Evolutionary conservation across 2,888 invertebrate genomes (phyloP).

Genomic region (Diplolepis rosae): DNA sequence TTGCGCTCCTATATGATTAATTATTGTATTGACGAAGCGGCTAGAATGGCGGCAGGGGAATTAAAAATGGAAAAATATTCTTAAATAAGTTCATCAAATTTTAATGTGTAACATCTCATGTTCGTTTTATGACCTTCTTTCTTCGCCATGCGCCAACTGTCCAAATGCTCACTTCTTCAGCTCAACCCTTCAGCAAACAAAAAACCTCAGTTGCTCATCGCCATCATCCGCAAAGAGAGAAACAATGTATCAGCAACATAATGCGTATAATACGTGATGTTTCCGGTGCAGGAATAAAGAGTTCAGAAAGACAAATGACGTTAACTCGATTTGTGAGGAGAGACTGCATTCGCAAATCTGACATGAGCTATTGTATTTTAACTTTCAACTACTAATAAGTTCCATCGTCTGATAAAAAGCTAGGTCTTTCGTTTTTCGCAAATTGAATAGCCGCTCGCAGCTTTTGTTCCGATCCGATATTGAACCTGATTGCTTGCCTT

Average conservation of each 20-base stretch:
- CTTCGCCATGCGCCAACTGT: slow-evolving; percentile 20
- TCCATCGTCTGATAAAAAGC: neutral
- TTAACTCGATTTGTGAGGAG: slow-evolving; percentile 34
- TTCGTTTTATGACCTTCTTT: neutral
- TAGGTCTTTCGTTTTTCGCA: neutral
- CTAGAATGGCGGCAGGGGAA: neutral
- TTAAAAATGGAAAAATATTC: neutral
- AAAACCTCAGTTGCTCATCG: slow-evolving; percentile 27
- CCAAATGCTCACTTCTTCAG: slow-evolving; percentile 5
- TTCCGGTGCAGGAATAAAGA: slow-evolving; percentile 46
- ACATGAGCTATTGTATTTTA: slow-evolving; percentile 8
- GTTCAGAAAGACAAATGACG: slow-evolving; percentile 46
- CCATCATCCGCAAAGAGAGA: slow-evolving; percentile 15
- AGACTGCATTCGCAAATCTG: neutral
- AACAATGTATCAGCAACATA: slow-evolving; percentile 19
- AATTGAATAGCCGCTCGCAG: neutral
- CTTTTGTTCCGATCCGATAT: neutral
- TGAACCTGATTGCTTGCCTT: neutral
- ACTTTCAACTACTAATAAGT: slow-evolving; percentile 2
- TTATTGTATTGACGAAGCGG: slow-evolving; percentile 5
- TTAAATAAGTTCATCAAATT: slow-evolving; percentile 23
- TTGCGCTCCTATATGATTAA: slow-evolving; percentile 19
- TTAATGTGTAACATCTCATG: slow-evolving; percentile 7
- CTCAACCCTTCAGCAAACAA: neutral
- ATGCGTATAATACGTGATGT: slow-evolving; percentile 30